phyloP scores from a whole-genome alignment of 2,797 vertebrate genomes.

The Falco rusticolus region DNA sequence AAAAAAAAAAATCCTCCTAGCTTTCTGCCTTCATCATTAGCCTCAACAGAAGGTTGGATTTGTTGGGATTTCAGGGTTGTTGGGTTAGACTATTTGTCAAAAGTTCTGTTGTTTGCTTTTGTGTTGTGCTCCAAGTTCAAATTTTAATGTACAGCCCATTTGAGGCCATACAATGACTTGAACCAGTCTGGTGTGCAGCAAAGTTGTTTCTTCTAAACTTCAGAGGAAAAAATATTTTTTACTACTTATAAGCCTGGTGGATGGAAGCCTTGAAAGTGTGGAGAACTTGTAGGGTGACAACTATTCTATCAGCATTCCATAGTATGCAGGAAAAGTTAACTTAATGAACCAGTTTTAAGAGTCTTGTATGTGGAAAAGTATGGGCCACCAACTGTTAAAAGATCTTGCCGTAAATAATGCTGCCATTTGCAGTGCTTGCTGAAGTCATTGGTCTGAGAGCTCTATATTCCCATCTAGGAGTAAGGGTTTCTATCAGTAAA shows the following conservation, averaged over 20 bases:
- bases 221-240: background rate
- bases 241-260: background rate
- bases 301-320: background rate
- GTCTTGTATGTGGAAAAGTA: background rate
- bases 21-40: background rate
- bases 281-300: background rate
- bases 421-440: background rate
- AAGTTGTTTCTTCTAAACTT: background rate
- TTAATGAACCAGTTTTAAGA: background rate
- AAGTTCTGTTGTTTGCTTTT: background rate
- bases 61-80: background rate
- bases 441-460: background rate
- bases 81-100: background rate
- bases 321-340: background rate
- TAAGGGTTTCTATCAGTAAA: background rate
- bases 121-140: background rate
- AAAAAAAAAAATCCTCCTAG: background rate
- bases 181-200: background rate
- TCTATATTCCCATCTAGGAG: background rate
- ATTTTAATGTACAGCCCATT: background rate
- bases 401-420: background rate
- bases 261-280: background rate
- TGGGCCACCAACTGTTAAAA: background rate
- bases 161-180: background rate
- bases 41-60: background rate